Base-by-base conservation (phyloP, 2,888 invertebrate species). In the Clepsis dumicolana region DNA sequence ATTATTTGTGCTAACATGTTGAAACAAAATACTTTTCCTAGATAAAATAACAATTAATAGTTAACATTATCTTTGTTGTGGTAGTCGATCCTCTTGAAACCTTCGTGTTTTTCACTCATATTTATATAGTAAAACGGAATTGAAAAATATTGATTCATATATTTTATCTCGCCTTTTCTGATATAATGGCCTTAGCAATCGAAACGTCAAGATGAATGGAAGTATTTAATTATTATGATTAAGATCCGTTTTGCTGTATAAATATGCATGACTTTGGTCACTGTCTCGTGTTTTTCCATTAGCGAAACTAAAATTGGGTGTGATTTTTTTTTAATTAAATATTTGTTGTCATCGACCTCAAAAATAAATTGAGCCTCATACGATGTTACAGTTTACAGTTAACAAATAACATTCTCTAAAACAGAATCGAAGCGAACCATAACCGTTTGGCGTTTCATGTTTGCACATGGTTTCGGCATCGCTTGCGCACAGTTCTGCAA, bases 371-470 rank as follows among this genome's bases (percentile, higher is more conserved):
- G 14, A 38, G 4, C 0, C n/a, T 38, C 38, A 38, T 38, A 4
- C 38, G 14, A 38, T n/a, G 38, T 0, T 38, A n/a, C 38, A 38
- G 14, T 38, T 3, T 38, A 38, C 38, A n/a, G n/a, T n/a, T n/a
- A 38, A 16, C 18, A 12, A 29, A 12, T 54, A 32, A 32, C 8
- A 27, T 53, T 27, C 25, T 0, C n/a, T n/a, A n/a, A 16, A 61
- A 66, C 61, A 62, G 66, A 62, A 62, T 66, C 25, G 48, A 61
- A 62, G 61, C 61, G 66, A 62, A 62, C 63, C 7, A 3, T 41
- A 41, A 60, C 44, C 24, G 44, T 18, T 38, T 44, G 56, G 18
- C 21, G n/a, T 27, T 56, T 35, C 12, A 60, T 60, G 41, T 61
- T 56, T 54, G 48, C 61, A 62, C 61, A 35, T n/a, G 21, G 48